Base-by-base conservation (phyloP, 2,888 invertebrate species). In the Boloria euphrosyne region DNA sequence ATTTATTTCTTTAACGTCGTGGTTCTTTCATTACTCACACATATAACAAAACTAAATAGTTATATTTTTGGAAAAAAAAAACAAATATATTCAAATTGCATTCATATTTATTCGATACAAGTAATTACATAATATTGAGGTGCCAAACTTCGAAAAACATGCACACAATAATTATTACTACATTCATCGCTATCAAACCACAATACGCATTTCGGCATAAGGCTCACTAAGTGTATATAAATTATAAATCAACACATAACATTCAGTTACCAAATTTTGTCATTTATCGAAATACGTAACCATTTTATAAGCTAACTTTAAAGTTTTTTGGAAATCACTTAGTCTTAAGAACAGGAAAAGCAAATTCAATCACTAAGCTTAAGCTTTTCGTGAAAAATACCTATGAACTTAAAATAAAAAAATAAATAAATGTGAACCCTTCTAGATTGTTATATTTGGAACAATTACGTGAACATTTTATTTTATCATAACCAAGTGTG, bases 131-230 rank as follows among this genome's bases (percentile, higher is more conserved):
- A 49, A 17, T 49, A 64, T 38, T 52, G 58, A 58, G 46, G 64
- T 64, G 64, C 38, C 58, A 14, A 58, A 51, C 49, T 59, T 38
- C n/a, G 50, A 57, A 57, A 51, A 27, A 58, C 27, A 52, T 58
- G 46, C 58, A 46, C n/a, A 31, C 27, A 22, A 18, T 46, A 46
- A 31, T 49, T 16, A 3, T 27, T 49, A 17, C 47, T 16, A 16
- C n/a, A 49, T 6, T 4, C 27, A 17, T 16, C 17, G 16, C 47
- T 27, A 49, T 59, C 16, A 59, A 59, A 49, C 31, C 3, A 13
- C 47, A 27, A 58, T 16, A 58, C 16, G 27, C 46, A 58, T 47
- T 49, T 17, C 27, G 27, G 16, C 47, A 16, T 27, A 16, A 59
- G 13, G 7, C 6, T 49, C 10, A 44, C 44, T 44, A 57, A 18